Evolutionary conservation across 2,888 invertebrate species (phyloP).

Genomic region (Arrhopalites spinosus): DNA sequence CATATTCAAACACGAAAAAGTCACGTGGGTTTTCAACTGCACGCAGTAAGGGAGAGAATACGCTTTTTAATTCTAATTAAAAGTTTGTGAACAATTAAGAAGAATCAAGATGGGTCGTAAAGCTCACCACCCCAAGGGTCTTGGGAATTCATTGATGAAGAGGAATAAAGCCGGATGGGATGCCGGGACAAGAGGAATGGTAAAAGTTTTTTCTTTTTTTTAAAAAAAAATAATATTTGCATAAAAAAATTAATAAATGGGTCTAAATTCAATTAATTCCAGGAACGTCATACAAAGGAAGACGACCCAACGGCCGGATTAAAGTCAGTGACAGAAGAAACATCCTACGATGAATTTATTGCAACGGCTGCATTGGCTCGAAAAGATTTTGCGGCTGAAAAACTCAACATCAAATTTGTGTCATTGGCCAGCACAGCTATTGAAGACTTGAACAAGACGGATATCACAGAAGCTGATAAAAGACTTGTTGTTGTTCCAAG

Average conservation of each 20-base stretch:
- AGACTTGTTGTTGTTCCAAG: slow-evolving; percentile 53
- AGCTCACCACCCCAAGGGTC: neutral
- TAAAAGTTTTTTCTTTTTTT: neutral
- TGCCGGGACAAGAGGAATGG: slow-evolving; percentile 10
- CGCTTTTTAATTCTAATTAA: too few species aligned
- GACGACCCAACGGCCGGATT: slow-evolving; percentile 45
- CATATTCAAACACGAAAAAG: too few species aligned
- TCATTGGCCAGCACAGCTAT: slow-evolving; percentile 68
- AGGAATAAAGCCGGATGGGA: slow-evolving; percentile 26
- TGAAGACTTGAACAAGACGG: slow-evolving; percentile 60
- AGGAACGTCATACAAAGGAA: slow-evolving; percentile 49
- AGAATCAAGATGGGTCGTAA: slow-evolving; percentile 15
- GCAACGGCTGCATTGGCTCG: slow-evolving; percentile 93
- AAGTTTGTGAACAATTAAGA: neutral
- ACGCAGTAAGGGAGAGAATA: too few species aligned
- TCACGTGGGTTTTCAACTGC: too few species aligned
- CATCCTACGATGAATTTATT: slow-evolving; percentile 94
- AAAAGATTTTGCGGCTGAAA: slow-evolving; percentile 85
- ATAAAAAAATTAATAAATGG: neutral
- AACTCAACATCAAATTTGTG: slow-evolving; percentile 79
- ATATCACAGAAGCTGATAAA: slow-evolving; percentile 50
- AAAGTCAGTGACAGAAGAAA: slow-evolving; percentile 75
- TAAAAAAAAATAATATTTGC: neutral
- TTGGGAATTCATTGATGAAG: slow-evolving; percentile 28
- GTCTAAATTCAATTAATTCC: neutral